Base-by-base conservation (phyloP, 1,140 invertebrate genomes). In the Tachypleus tridentatus region DNA sequence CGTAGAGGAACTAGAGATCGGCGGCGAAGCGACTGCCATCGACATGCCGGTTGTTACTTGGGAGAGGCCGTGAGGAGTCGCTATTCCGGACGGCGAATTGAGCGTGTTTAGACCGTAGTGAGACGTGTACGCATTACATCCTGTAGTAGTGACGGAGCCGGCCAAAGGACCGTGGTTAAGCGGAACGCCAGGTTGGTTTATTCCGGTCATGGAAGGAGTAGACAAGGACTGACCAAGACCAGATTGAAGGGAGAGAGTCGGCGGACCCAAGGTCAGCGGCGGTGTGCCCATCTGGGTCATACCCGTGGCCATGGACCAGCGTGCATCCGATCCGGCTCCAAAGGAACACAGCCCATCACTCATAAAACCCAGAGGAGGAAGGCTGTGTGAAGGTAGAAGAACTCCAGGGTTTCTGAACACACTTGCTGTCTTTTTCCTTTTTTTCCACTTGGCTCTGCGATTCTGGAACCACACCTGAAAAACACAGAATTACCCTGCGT, bases 401-500 rank as follows among this genome's bases (percentile, higher is more conserved):
- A 90, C 86, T 7, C 90, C 89, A 0, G 93, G 88, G 0, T 90
- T 88, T 56, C 93, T 82, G 77, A 97, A 97, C 9, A 97, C 91
- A 75, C 94, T 67, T 73, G 71, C 75, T 3, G 87, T 86, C 76
- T 94, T 96, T 78, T 95, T 92, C 66, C 91, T 82, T 77, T 96
- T 95, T 63, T 93, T 83, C 89, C 91, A 94, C 79, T 96, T 97
- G 2, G 93, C 93, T 63, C 93, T 81, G 4, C 67, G 64, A 49
- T 69, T 69, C 54, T 69, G 67, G 58, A 69, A 69, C 67, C 67
- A 69, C 1, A 69, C 67, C 67, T 69, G 51, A 3, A 58, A 57
- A 57, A 57, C 29, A 29, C 29, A 29, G 29, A 29, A 29, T 29
- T 29, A 29, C 2, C 29, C 29, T 29, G 29, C 29, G 29, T 29